Conservation (phyloP, 2,113 vertebrate genomes). For the Mormyrus iriodes region DNA sequence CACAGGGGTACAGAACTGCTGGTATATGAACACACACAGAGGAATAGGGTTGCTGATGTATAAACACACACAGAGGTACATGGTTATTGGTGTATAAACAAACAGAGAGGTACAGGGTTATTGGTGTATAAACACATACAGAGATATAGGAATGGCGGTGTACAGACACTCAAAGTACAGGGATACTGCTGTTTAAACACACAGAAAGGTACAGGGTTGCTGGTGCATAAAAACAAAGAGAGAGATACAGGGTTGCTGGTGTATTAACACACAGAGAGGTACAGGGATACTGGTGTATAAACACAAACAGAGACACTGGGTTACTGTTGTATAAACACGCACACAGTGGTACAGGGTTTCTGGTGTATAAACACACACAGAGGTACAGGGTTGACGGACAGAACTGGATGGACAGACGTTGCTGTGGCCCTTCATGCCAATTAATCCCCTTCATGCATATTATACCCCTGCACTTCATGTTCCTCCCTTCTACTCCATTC, state of each 20-base stretch:
- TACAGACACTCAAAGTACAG: slow-evolving; percentile 39
- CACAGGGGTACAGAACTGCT: slow-evolving; percentile 46
- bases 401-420: slow-evolving; percentile 9
- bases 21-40: slow-evolving; percentile 44
- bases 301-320: slow-evolving; percentile 41
- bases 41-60: not conserved
- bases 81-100: too few species aligned
- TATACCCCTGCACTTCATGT: not conserved
- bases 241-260: not conserved
- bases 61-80: slow-evolving; percentile 9
- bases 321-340: slow-evolving; percentile 43
- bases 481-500: not conserved
- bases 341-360: not conserved
- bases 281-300: not conserved
- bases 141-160: not conserved
- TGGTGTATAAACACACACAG: not conserved
- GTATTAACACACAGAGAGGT: not conserved
- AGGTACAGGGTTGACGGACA: slow-evolving; percentile 6
- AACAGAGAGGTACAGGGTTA: too few species aligned
- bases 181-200: slow-evolving; percentile 48
- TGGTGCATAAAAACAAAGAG: not conserved
- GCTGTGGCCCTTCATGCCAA: not conserved
- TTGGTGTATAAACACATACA: not conserved
- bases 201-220: slow-evolving; percentile 19
- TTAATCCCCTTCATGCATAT: not conserved